phyloP scores from a whole-genome alignment of 2,797 vertebrate species.

The Channa striata region DNA sequence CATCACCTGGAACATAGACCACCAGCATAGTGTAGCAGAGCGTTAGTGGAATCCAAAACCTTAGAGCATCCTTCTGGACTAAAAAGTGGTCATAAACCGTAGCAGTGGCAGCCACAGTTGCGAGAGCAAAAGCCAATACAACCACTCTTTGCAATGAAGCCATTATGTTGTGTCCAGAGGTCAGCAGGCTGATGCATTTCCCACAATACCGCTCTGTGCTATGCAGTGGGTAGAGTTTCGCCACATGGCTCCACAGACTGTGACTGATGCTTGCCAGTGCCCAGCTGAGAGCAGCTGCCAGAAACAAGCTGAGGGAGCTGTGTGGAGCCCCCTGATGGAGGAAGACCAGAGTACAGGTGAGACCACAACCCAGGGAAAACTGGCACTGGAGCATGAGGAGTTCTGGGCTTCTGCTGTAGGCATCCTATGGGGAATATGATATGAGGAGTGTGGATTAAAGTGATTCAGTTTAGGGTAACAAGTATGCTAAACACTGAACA shows the following conservation, averaged over 20 bases:
- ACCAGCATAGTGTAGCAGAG: constrained; percentile 91
- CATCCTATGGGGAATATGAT: constrained; percentile 47
- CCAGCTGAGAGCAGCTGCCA: constrained; percentile 84
- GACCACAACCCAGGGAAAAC: constrained; percentile 89
- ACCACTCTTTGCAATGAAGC: constrained; percentile 80
- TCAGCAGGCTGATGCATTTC: constrained; percentile 87
- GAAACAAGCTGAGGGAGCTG: constrained; percentile 81
- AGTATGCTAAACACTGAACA: background rate
- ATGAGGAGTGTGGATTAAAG: background rate
- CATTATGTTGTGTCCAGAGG: constrained; percentile 78
- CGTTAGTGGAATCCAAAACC: constrained; percentile 91
- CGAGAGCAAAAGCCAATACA: constrained; percentile 83
- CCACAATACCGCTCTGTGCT: constrained; percentile 87
- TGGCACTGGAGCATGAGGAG: constrained; percentile 88
- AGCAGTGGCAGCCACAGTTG: constrained; percentile 79
- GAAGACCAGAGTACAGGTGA: constrained; percentile 87
- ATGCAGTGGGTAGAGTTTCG: constrained; percentile 86
- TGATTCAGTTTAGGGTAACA: background rate
- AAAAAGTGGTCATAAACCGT: constrained; percentile 90
- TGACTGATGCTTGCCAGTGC: constrained; percentile 69
- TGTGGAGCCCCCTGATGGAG: constrained; percentile 90
- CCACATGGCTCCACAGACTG: constrained; percentile 81
- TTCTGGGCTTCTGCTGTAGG: constrained; percentile 40
- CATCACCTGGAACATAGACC: constrained; percentile 88
- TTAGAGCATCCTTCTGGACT: constrained; percentile 85